Percentiles rank a stretch among this genome's conserved stretches.
Conservation (phyloP, 1,140 invertebrate species). For the Lepidotrigona ventralis region DNA sequence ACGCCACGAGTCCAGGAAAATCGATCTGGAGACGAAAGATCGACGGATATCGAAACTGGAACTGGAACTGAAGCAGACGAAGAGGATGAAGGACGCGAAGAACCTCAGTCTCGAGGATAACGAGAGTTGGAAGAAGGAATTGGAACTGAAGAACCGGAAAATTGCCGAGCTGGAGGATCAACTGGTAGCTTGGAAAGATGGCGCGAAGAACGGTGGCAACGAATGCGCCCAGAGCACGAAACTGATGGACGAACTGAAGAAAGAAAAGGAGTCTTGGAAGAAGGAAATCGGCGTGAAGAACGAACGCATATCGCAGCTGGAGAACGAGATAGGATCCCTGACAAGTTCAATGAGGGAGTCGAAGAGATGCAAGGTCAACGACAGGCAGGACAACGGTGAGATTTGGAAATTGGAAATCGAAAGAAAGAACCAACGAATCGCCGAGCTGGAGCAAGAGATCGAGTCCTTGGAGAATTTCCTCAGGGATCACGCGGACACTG, state of each 20-base stretch:
- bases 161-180: slow-evolving; percentile 34
- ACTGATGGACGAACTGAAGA: slow-evolving; percentile 19
- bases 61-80: slow-evolving; percentile 24
- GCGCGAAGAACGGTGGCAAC: background rate
- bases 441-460: slow-evolving; percentile 81
- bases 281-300: slow-evolving; percentile 79
- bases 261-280: slow-evolving; percentile 68
- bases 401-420: slow-evolving; percentile 79
- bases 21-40: slow-evolving; percentile 26
- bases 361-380: background rate
- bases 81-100: slow-evolving; percentile 25
- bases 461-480: slow-evolving; percentile 81
- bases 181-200: background rate
- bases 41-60: slow-evolving; percentile 19
- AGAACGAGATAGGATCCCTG: slow-evolving; percentile 80
- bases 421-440: slow-evolving; percentile 80
- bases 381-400: slow-evolving; percentile 9
- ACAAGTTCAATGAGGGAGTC: slow-evolving; percentile 76
- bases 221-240: background rate
- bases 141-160: slow-evolving; percentile 77
- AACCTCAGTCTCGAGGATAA: slow-evolving; percentile 10
- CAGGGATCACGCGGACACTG: slow-evolving; percentile 81
- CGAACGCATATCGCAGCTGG: slow-evolving; percentile 81
- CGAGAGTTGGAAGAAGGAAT: slow-evolving; percentile 75
- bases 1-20: slow-evolving; percentile 14